Conservation (phyloP, 2,797 vertebrate genomes). For the Halcyon chelicuti region DNA sequence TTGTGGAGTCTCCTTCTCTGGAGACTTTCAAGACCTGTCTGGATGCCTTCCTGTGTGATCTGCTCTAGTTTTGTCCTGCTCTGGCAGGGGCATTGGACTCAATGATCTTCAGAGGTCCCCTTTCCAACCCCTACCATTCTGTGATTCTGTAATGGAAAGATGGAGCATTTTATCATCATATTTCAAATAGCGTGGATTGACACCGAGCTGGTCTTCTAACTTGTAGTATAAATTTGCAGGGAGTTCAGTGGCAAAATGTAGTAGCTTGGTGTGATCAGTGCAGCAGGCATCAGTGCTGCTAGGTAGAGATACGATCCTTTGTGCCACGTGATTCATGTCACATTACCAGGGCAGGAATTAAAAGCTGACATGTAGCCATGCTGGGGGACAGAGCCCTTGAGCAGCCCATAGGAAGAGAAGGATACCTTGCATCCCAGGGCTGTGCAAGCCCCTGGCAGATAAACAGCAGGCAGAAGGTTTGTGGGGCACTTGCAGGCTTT, state of each 20-base stretch:
- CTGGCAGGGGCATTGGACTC: no score
- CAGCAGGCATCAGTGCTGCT: fast-evolving
- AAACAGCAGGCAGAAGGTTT: neutral
- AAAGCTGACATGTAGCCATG: neutral
- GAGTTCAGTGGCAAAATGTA: neutral
- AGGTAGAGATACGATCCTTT: neutral
- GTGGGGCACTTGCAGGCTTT: neutral
- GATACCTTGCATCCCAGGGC: neutral
- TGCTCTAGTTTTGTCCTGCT: no score
- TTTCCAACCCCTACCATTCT: no score
- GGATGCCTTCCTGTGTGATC: no score
- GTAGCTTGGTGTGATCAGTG: neutral
- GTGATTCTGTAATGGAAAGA: neutral
- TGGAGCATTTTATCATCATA: neutral
- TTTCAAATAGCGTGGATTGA: neutral
- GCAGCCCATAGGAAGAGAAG: neutral
- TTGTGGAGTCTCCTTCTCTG: no score
- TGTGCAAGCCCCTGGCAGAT: fast-evolving
- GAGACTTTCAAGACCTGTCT: no score
- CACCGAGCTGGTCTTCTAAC: neutral
- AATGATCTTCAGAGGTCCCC: no score
- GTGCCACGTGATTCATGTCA: neutral
- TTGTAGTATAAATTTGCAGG: neutral
- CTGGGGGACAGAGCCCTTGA: neutral
- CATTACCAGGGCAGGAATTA: neutral